Percentiles rank a stretch among this genome's conserved stretches.
These are phyloP conservation scores for Dolichopus griseipennis DNA, from an alignment of 2,888 invertebrate species.

Conservation along the genomic window DNA sequence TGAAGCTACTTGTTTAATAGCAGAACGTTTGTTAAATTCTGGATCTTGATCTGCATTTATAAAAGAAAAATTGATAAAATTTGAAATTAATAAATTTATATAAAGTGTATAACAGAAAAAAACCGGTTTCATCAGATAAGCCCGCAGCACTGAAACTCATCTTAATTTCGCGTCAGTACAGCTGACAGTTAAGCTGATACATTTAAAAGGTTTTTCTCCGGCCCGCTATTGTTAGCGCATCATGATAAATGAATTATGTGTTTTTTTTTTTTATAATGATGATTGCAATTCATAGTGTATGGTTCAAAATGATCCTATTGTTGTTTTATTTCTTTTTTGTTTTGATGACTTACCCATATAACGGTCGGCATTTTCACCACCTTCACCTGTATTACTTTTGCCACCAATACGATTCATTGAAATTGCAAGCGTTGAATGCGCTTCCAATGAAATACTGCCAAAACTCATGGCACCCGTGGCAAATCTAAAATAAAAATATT, in stretches of 20 bases:
- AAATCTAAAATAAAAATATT: conserved; percentile 28
- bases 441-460: conserved; percentile 93
- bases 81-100: neutral
- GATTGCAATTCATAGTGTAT: neutral
- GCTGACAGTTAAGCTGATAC: neutral
- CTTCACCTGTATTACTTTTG: conserved; percentile 98
- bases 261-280: neutral
- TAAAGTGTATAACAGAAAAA: conserved; percentile 11
- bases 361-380: conserved; percentile 75
- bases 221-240: neutral
- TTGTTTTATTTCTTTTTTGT: neutral
- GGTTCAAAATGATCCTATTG: neutral
- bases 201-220: neutral
- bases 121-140: neutral
- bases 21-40: conserved; percentile 75
- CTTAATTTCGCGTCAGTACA: neutral
- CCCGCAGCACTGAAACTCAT: neutral
- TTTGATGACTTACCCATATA: conserved; percentile 50
- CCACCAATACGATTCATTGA: conserved; percentile 97
- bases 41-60: conserved; percentile 55
- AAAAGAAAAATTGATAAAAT: conserved; percentile 8
- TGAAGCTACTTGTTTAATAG: conserved; percentile 98
- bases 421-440: conserved; percentile 87
- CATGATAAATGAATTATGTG: neutral
- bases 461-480: conserved; percentile 86